A percentile compares a stretch with the other conserved stretches of the same genome.
Conservation (phyloP, 2,888 invertebrate species). For the Polylopha cassiicola region DNA sequence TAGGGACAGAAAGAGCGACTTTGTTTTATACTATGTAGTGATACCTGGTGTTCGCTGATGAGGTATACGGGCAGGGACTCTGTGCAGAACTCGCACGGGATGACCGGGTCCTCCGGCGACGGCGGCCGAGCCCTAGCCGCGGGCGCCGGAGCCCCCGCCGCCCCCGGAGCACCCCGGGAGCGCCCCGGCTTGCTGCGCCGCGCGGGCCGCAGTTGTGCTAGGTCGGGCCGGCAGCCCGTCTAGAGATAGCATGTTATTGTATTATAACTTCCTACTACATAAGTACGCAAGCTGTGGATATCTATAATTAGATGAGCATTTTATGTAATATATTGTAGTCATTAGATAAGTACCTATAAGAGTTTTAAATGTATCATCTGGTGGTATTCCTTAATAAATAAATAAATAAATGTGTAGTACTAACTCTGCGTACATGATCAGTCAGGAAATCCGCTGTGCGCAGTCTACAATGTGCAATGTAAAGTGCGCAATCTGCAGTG, state of each 20-base stretch:
- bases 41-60: conserved; percentile 61
- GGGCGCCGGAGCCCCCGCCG: conserved; percentile 9
- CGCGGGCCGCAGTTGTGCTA: conserved; percentile 38
- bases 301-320: too few relatives aligned
- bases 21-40: background rate
- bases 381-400: too few relatives aligned
- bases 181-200: too few relatives aligned
- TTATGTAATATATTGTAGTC: conserved; percentile 1
- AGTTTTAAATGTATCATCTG: too few relatives aligned
- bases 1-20: too few relatives aligned
- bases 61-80: conserved; percentile 57
- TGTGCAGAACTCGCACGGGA: conserved; percentile 69
- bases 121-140: conserved; percentile 6
- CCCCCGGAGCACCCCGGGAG: conserved; percentile 9
- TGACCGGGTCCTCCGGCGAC: conserved; percentile 39
- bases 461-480: too few relatives aligned
- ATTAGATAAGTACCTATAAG: background rate
- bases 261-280: too few relatives aligned
- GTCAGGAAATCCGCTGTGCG: too few relatives aligned
- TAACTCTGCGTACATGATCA: too few relatives aligned
- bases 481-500: too few relatives aligned
- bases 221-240: conserved; percentile 61
- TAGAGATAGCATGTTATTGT: too few relatives aligned
- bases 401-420: too few relatives aligned
- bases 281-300: background rate